Conservation (phyloP, 92 coral and sea anemone genomes). For the Diadumene lineata region DNA sequence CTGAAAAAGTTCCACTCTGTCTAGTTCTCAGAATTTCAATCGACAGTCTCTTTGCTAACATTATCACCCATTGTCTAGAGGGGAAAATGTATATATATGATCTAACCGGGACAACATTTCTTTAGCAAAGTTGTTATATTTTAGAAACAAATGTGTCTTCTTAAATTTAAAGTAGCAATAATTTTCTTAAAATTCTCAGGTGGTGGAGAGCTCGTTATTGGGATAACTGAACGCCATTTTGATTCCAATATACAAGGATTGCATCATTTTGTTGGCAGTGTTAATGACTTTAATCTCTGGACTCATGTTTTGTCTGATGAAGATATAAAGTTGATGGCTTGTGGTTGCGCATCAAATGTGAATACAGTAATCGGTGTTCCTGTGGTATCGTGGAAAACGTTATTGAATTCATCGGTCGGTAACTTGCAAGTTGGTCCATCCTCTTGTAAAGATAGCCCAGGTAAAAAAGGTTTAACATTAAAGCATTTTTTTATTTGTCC, state of each 20-base stretch:
- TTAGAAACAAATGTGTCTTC: background rate
- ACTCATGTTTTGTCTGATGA: constrained; percentile 12
- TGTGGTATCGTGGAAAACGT: constrained; percentile 15
- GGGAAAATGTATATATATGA: no score
- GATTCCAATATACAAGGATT: background rate
- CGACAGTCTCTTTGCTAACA: no score
- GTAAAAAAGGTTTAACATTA: no score
- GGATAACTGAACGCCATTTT: constrained; percentile 19
- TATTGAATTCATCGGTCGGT: constrained; percentile 10
- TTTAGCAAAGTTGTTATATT: background rate
- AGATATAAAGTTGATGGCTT: constrained; percentile 13
- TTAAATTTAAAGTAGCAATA: background rate
- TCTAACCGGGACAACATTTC: no score
- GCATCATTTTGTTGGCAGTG: constrained; percentile 42
- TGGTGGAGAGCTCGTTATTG: constrained; percentile 39
- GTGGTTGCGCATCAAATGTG: constrained; percentile 27
- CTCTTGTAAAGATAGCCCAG: no score
- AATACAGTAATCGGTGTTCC: no score
- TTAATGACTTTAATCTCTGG: constrained; percentile 51
- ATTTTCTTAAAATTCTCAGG: constrained; percentile 17
- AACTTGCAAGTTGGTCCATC: background rate
- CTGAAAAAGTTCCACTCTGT: no score
- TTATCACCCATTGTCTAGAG: no score
- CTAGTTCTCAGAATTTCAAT: no score
- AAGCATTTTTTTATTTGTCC: no score